Conservation (phyloP, 2,888 invertebrate species). For the Calliscelio sp. region DNA sequence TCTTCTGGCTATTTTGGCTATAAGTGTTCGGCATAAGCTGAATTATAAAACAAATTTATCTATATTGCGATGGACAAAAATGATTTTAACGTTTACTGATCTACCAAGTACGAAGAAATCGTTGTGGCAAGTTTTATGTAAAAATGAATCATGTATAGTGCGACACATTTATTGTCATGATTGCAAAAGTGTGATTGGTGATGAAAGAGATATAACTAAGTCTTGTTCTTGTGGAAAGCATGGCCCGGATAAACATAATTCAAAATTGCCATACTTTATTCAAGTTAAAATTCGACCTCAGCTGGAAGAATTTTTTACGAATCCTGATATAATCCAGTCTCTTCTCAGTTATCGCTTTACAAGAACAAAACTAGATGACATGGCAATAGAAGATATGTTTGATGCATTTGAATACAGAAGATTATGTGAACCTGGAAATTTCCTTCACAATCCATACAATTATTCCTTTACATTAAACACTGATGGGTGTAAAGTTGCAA, state of each 20-base stretch:
- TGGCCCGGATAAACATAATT: conserved; percentile 15
- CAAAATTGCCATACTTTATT: conserved; percentile 7
- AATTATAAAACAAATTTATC: conserved; percentile 6
- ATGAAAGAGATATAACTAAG: background rate
- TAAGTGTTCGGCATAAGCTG: conserved; percentile 11
- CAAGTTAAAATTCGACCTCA: conserved; percentile 31
- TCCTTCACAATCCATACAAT: conserved; percentile 43
- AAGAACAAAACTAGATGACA: background rate
- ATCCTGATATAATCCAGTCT: background rate
- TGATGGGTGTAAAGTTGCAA: conserved; percentile 34
- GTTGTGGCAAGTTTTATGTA: conserved; percentile 23
- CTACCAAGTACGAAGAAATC: conserved; percentile 4
- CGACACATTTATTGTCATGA: conserved; percentile 14
- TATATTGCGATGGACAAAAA: too few relatives aligned
- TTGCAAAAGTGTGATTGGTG: conserved; percentile 4
- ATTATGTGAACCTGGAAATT: conserved; percentile 25
- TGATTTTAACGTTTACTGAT: background rate
- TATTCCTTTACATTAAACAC: conserved; percentile 60
- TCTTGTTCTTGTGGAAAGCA: background rate
- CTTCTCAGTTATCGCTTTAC: conserved; percentile 13
- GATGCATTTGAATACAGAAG: conserved; percentile 35
- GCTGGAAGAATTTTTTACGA: background rate
- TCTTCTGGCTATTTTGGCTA: conserved; percentile 6
- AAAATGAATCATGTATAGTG: conserved; percentile 8
- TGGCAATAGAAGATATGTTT: conserved; percentile 46